Percentiles rank a stretch among this genome's conserved stretches.
Evolutionary conservation across 2,888 invertebrate species (phyloP).

Genomic region (Phyllotreta cruciferae): DNA sequence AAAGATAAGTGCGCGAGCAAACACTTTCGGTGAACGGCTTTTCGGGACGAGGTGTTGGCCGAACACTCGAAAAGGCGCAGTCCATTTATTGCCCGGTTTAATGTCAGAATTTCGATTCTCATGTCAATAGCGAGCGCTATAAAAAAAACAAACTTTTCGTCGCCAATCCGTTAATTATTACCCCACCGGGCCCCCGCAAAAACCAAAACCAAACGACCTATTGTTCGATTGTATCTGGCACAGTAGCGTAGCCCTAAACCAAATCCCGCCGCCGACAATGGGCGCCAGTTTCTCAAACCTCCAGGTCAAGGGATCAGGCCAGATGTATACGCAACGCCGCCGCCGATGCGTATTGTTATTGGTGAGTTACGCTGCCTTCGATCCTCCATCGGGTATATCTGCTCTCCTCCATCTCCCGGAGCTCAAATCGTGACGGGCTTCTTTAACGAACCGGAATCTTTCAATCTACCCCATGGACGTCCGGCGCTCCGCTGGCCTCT

Average conservation of each 20-base stretch:
- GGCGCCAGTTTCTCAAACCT: not conserved
- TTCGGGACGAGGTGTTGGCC: slow-evolving; percentile 52
- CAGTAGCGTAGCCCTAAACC: slow-evolving; percentile 22
- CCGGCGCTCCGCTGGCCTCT: too few species aligned
- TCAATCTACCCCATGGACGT: slow-evolving; percentile 42
- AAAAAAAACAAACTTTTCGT: too few species aligned
- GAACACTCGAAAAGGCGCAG: slow-evolving; percentile 46
- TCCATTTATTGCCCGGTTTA: slow-evolving; percentile 42
- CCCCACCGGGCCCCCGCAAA: too few species aligned
- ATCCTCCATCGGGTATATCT: slow-evolving; percentile 41
- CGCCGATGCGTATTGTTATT: too few species aligned
- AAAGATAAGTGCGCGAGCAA: slow-evolving; percentile 32
- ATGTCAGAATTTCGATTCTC: slow-evolving; percentile 5
- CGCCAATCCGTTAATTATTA: too few species aligned
- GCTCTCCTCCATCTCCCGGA: slow-evolving; percentile 51
- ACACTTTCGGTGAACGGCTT: slow-evolving; percentile 48
- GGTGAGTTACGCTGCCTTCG: too few species aligned
- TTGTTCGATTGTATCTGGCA: slow-evolving; percentile 51
- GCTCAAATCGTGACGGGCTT: slow-evolving; percentile 54
- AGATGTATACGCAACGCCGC: too few species aligned
- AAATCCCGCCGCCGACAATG: not conserved
- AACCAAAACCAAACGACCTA: slow-evolving; percentile 53
- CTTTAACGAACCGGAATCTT: slow-evolving; percentile 57
- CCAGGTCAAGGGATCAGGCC: not conserved
- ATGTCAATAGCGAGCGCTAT: too few species aligned